phyloP scores from a whole-genome alignment of 2,888 invertebrate species.

The Formica aserva region DNA sequence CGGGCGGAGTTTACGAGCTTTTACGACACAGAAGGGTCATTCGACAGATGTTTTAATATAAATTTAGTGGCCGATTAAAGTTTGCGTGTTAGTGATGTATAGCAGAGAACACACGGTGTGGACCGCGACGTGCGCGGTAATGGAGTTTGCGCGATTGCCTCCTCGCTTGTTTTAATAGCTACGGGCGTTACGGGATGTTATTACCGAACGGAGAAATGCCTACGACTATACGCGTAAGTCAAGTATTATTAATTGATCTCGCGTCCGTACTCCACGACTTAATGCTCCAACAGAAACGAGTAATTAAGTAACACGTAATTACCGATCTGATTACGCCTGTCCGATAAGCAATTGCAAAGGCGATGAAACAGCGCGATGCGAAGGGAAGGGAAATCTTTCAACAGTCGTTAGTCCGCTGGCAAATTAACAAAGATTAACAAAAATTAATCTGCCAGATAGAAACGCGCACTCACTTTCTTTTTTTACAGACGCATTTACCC shows the following conservation, averaged over 20 bases:
- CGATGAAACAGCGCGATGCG: constrained; percentile 34
- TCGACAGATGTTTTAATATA: constrained; percentile 52
- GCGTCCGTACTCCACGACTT: constrained; percentile 28
- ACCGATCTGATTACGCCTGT: constrained; percentile 29
- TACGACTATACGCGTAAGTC: constrained; percentile 13
- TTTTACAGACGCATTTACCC: neutral
- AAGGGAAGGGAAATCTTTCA: constrained; percentile 16
- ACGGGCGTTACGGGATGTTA: constrained; percentile 47
- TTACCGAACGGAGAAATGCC: constrained; percentile 44
- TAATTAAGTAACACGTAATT: constrained; percentile 51
- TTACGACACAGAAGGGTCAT: constrained; percentile 12
- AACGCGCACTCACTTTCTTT: neutral
- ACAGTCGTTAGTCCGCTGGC: neutral
- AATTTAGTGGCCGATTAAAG: constrained; percentile 51
- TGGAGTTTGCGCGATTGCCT: constrained; percentile 54
- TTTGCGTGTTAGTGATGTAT: constrained; percentile 28
- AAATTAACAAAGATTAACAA: neutral
- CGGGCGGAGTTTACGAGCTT: constrained; percentile 30
- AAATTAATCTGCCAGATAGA: neutral
- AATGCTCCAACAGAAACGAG: constrained; percentile 32
- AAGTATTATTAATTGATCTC: constrained; percentile 42
- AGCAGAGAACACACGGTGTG: neutral
- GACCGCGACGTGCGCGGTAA: constrained; percentile 42
- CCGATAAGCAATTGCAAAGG: constrained; percentile 32
- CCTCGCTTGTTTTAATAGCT: constrained; percentile 48